phyloP scores from a whole-genome alignment of 2,113 vertebrate genomes.

The Thalassarche chlororhynchos region DNA sequence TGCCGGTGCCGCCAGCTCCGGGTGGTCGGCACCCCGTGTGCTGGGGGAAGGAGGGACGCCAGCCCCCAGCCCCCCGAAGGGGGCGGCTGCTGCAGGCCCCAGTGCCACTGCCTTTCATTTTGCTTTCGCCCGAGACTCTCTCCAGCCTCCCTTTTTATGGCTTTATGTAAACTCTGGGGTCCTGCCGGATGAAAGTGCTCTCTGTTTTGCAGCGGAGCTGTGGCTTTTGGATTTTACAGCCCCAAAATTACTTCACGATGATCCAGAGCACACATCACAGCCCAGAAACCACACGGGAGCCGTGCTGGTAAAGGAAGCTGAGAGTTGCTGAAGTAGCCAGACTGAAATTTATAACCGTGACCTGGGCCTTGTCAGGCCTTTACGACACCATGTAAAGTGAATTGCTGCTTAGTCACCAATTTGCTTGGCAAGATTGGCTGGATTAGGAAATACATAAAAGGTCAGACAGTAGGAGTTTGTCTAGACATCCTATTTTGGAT shows the following conservation, averaged over 20 bases:
- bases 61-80: not conserved
- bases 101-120: not conserved
- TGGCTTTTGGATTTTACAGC: constrained; percentile 72
- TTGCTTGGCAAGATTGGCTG: constrained; percentile 73
- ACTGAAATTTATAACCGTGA: constrained; percentile 75
- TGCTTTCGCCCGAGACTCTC: constrained; percentile 12
- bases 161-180: constrained; percentile 64
- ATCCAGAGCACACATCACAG: constrained; percentile 74
- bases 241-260: constrained; percentile 70
- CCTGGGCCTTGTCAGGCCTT: constrained; percentile 76
- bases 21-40: not conserved
- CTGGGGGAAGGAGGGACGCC: not conserved
- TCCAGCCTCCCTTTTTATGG: constrained; percentile 41
- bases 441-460: constrained; percentile 78
- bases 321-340: constrained; percentile 70
- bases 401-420: constrained; percentile 80
- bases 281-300: constrained; percentile 71
- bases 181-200: constrained; percentile 59
- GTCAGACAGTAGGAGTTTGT: constrained; percentile 84
- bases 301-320: constrained; percentile 49
- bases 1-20: not conserved
- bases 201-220: constrained; percentile 58
- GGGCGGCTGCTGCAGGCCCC: not conserved
- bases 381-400: constrained; percentile 73
- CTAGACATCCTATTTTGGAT: constrained; percentile 83